Conservation (phyloP, 1,140 invertebrate genomes). For the Melitaea cinxia region DNA sequence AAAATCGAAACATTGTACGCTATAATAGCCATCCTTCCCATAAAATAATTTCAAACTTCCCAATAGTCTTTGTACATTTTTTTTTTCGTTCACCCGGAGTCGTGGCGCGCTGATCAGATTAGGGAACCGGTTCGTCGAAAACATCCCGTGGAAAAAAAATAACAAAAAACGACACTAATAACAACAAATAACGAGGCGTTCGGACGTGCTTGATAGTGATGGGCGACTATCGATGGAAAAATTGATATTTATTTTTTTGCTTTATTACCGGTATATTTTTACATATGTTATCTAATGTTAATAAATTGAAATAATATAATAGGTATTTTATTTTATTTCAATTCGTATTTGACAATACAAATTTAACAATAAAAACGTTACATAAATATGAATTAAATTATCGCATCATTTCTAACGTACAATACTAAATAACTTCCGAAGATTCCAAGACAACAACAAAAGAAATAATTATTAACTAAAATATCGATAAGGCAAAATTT, state of each 20-base stretch:
- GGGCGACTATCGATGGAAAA: slow-evolving; percentile 41
- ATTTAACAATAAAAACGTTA: too few species aligned
- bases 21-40: too few species aligned
- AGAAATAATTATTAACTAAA: neutral
- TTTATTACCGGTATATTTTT: neutral
- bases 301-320: too few species aligned
- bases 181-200: slow-evolving; percentile 78
- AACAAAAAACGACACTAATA: slow-evolving; percentile 76
- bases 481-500: neutral
- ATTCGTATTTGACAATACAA: too few species aligned
- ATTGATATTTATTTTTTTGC: slow-evolving; percentile 9
- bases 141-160: slow-evolving; percentile 67
- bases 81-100: slow-evolving; percentile 39
- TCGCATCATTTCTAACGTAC: too few species aligned
- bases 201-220: slow-evolving; percentile 51
- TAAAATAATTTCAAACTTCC: slow-evolving; percentile 29
- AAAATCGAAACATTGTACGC: too few species aligned
- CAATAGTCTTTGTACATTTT: slow-evolving; percentile 26
- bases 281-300: too few species aligned
- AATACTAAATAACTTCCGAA: too few species aligned
- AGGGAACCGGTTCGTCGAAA: slow-evolving; percentile 71
- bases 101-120: slow-evolving; percentile 76
- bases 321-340: too few species aligned
- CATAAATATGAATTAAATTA: too few species aligned
- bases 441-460: neutral